Evolutionary conservation across 2,113 vertebrate genomes (phyloP), one percentile per base, ranked within the genome.

Genomic region (Hucho hucho): DNA sequence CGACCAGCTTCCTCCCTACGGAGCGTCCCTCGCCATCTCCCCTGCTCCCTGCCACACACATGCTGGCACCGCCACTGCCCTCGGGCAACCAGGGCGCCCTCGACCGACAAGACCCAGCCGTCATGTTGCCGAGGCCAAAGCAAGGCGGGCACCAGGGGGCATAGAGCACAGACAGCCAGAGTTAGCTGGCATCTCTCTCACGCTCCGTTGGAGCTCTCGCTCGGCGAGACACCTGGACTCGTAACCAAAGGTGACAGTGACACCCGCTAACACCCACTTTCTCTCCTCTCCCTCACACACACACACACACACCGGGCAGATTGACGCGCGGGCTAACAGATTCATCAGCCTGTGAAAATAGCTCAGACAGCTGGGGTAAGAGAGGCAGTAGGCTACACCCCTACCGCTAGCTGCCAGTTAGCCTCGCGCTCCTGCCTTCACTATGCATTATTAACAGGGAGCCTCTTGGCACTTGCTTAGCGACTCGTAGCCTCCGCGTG

Each of bases 1-100:
- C 92, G 88, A 89, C 87, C 85, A 83, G 76, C 83, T 92, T 92
- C 89, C 88, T 89, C 84, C 87, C 90, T 72, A 68, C 6, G 20
- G 88, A 79, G 83, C 79, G 76, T 5, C n/a, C n/a, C 58, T 61
- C 58, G 47, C 58, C n/a, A 3, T 61, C 20, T 20, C 18, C n/a
- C 58, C n/a, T 86, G 80, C 18, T 1, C 85, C 84, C 82, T 61
- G 87, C 74, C 75, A 72, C 29, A 77, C 89, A 89, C 81, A 80
- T 75, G 86, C 85, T 90, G 88, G 84, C 86, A 90, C 86, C 87
- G 75, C 65, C 68, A 80, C 86, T 64, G 85, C 87, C 89, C 82
- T 68, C 76, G 83, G 81, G 4, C 28, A 66, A 77, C 83, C 85
- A 76, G 75, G 37, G 14, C 14, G 14, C 49, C 16, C 4, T 53